Percentiles rank a stretch among this genome's conserved stretches.
Evolutionary conservation across 2,888 invertebrate species (phyloP).

Genomic region (Marasmarcha lunaedactyla): DNA sequence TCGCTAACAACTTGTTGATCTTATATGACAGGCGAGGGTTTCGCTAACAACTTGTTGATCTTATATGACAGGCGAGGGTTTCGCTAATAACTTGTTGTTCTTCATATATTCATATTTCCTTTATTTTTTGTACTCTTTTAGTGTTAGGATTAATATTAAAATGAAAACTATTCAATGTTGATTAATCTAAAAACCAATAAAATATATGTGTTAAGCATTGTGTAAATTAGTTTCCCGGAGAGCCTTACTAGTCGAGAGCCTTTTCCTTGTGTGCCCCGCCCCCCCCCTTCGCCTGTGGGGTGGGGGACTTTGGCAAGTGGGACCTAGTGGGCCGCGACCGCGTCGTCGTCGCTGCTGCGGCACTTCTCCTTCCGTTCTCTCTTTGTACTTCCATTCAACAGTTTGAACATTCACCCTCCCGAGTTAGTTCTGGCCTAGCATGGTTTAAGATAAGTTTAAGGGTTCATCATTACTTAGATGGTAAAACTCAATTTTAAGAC

Average conservation of each 20-base stretch:
- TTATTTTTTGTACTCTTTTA: constrained; percentile 72
- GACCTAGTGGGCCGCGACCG: background rate
- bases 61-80: constrained; percentile 63
- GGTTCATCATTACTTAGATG: constrained; percentile 63
- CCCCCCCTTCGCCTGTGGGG: constrained; percentile 20
- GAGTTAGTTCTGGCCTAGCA: constrained; percentile 57
- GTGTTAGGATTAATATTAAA: constrained; percentile 66
- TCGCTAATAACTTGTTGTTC: constrained; percentile 68
- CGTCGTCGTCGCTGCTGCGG: background rate
- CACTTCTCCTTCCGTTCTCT: background rate
- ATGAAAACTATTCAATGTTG: constrained; percentile 68
- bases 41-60: too few relatives aligned
- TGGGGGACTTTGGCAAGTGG: constrained; percentile 10
- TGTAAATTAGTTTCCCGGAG: constrained; percentile 65
- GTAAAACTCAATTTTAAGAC: constrained; percentile 72
- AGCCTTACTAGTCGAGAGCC: constrained; percentile 62
- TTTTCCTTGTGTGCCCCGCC: constrained; percentile 42
- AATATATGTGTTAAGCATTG: constrained; percentile 56
- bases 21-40: constrained; percentile 63
- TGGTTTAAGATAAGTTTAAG: constrained; percentile 49
- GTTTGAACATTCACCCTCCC: background rate
- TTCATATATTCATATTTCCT: constrained; percentile 70
- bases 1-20: too few relatives aligned
- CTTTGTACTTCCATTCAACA: background rate
- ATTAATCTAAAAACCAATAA: constrained; percentile 66